phyloP scores from a whole-genome alignment of 2,888 invertebrate species.

The Ferrisia virgata region DNA sequence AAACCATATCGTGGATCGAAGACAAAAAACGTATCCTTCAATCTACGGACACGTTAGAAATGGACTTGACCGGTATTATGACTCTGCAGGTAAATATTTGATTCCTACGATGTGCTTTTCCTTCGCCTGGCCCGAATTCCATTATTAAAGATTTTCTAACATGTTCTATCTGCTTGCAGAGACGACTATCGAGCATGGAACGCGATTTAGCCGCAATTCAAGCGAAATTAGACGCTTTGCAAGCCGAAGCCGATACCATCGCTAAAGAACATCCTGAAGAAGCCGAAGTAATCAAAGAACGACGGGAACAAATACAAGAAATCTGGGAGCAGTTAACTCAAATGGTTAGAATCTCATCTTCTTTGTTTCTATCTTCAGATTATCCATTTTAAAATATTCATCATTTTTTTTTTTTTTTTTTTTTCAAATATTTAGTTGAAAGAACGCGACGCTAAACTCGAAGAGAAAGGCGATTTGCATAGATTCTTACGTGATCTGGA shows the following conservation, averaged over 20 bases:
- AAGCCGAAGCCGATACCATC: constrained; percentile 88
- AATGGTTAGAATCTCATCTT: constrained; percentile 71
- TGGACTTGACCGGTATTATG: constrained; percentile 98
- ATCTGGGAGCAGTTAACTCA: constrained; percentile 97
- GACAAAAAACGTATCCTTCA: constrained; percentile 98
- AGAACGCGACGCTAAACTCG: constrained; percentile 95
- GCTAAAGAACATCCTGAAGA: constrained; percentile 93
- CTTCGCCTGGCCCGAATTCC: neutral
- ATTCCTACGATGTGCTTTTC: neutral
- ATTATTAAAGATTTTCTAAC: neutral
- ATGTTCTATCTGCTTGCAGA: constrained; percentile 58
- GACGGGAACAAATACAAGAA: constrained; percentile 84
- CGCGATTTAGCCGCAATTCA: constrained; percentile 98
- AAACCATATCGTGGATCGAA: constrained; percentile 98
- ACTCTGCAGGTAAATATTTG: constrained; percentile 63
- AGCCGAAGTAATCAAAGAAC: constrained; percentile 82
- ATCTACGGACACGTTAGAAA: constrained; percentile 92
- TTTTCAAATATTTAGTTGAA: constrained; percentile 65
- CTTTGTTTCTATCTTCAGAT: too few species aligned
- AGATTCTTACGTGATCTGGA: constrained; percentile 97
- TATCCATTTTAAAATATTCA: too few species aligned
- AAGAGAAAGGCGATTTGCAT: constrained; percentile 98
- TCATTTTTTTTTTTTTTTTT: constrained; percentile 33
- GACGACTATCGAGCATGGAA: constrained; percentile 96
- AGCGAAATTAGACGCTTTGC: constrained; percentile 90